Base-by-base conservation (phyloP, 2,888 invertebrate species). In the Scaptomyza reducta region DNA sequence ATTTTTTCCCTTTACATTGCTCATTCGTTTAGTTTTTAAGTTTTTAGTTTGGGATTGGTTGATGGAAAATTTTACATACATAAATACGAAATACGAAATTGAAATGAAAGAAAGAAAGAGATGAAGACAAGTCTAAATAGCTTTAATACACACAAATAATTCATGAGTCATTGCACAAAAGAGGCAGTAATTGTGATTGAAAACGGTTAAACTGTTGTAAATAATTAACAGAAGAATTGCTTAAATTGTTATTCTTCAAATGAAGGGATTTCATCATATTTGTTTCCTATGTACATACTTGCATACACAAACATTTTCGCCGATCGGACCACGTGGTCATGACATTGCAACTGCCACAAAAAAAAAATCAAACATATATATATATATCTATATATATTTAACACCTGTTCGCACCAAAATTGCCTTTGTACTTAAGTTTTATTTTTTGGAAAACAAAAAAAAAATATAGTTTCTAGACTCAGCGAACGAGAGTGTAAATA, bases 401-500 rank as follows among this genome's bases (percentile, higher is more conserved):
- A 49, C 33, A 40, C 9, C 54, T 29, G 35, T 49, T 70, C 50
- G 58, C 61, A 69, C 60, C 61, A 49, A 53, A 54, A 58, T 60
- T 68, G 73, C 74, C 57, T 73, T 73, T 46, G 68, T 73, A 57
- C 59, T 73, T 73, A 53, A 42, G 41, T 50, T 53, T 40, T 22
- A 11, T 13, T 18, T 27, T 50, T 57, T 49, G 1, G 3, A 40
- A n/a, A 56, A 59, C 16, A 33, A 33, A 51, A 57, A 67, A 53
- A 35, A 13, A 44, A 38, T 22, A 47, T 55, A n/a, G n/a, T 33
- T 31, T 31, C n/a, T 29, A 33, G 14, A 11, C 11, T 50, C 49
- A 29, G 51, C 55, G 49, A 63, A 67, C 44, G 61, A 57, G 53
- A 64, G 42, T 78, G 76, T 76, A 82, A 44, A 78, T 78, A 77